Evolutionary conservation across 2,113 vertebrate genomes (phyloP), one percentile per base, ranked within the genome.

Genomic region (Cebidichthys violaceus): DNA sequence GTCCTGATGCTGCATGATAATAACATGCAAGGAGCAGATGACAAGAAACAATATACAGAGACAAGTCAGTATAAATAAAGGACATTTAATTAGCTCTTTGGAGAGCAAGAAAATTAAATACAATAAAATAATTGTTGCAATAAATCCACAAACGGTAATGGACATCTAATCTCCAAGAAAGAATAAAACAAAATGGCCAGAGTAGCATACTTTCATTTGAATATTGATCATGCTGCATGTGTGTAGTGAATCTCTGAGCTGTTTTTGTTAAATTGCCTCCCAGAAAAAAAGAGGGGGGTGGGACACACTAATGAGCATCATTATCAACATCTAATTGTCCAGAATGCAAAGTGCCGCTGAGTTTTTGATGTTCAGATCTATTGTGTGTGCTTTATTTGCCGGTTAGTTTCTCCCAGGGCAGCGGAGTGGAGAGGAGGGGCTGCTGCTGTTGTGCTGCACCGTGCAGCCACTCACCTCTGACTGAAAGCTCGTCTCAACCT

Each of bases 381-480:
- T 43, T 88, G 82, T 70, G 41, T 37, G 11, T 67, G 60, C 66
- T 71, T 3, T 50, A 47, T 77, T 43, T 31, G 55, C 75, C 68
- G 45, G 71, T 84, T 79, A 82, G 80, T 87, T 81, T 88, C 70
- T 92, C 88, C 72, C 75, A 41, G 86, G 75, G 86, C 77, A 86
- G 85, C 62, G 59, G 79, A 78, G 86, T 11, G 86, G 70, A 73
- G 78, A 88, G 89, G 92, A 89, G 87, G 89, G 85, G 93, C 84
- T 47, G 71, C 80, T 43, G 70, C 22, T 29, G 55, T 11, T 59
- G 55, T 31, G 75, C 86, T 81, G 88, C 89, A 68, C 86, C 78
- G 87, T 37, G 85, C 85, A 84, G 88, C 89, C 45, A 7, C 88
- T 91, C 90, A 93, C 89, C 91, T 90, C 90, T 78, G 72, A 72